Evolutionary conservation across 2,113 vertebrate species (phyloP), one percentile per base, ranked within the genome.

Genomic region (Phrynocephalus versicolor): DNA sequence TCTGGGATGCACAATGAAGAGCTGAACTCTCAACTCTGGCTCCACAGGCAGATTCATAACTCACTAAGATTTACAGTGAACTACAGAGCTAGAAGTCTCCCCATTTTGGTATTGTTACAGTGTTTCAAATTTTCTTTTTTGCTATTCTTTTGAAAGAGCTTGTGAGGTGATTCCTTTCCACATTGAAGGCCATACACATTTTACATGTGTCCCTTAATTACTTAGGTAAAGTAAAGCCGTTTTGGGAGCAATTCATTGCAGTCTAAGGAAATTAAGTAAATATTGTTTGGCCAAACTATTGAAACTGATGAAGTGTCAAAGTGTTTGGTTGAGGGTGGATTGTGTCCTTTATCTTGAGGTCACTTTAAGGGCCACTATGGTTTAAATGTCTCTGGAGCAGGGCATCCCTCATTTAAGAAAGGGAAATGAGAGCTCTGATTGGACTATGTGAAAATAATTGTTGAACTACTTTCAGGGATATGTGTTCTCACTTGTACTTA

Each of bases 391-490:
- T 37, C 39, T 21, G 60, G 60, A 64, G 60, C 23, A 64, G 23
- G 60, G 16, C 6, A 6, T 25, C 18, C 21, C 21, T 19, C 60
- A 64, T 21, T 6, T 21, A 21, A 25, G 16, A n/a, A 2, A 67
- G 64, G 77, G 9, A 12, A 12, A 10, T 67, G 27, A 19, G 27
- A 37, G 15, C 18, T 69, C 9, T 12, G 39, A 51, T 23, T 51
- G n/a, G 39, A 16, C 30, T 81, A 45, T n/a, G 4, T 33, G 67
- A 21, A 45, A 67, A n/a, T 19, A 41, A 71, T 27, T 18, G 21
- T 39, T 67, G 6, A 64, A n/a, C 25, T 80, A 27, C 79, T 27
- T 41, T 39, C 45, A 87, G 82, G n/a, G 80, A 84, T 84, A 76
- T 79, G 21, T 60, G 87, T 0, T 23, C 79, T 69, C 0, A 81